These are phyloP conservation scores for Abrostola tripartita DNA, from an alignment of 2,888 invertebrate species.

Conservation along the genomic window DNA sequence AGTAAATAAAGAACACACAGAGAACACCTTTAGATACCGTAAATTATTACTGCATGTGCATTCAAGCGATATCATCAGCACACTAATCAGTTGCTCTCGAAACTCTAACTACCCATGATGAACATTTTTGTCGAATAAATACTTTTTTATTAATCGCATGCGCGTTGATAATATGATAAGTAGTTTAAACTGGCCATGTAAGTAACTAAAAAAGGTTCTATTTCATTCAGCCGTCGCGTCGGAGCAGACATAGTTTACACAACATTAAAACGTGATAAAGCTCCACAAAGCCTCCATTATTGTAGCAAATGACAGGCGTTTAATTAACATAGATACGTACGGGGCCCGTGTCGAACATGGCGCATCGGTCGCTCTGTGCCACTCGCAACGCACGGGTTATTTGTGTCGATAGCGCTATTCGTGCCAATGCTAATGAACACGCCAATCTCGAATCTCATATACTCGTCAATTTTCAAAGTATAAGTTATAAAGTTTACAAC, in stretches of 20 bases:
- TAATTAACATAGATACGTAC: slow-evolving; percentile 63
- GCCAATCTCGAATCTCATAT: slow-evolving; percentile 73
- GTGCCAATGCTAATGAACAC: slow-evolving; percentile 80
- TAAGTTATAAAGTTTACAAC: slow-evolving; percentile 57
- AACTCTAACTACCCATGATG: slow-evolving; percentile 16
- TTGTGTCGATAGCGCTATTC: slow-evolving; percentile 74
- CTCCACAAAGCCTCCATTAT: slow-evolving; percentile 47
- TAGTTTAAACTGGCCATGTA: slow-evolving; percentile 27
- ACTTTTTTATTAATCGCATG: slow-evolving; percentile 21
- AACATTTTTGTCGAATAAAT: slow-evolving; percentile 29
- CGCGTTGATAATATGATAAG: slow-evolving; percentile 7
- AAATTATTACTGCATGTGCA: slow-evolving; percentile 43
- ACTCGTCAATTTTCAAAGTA: slow-evolving; percentile 64
- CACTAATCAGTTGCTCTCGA: slow-evolving; percentile 47
- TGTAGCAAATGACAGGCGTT: slow-evolving; percentile 60
- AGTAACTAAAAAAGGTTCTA: slow-evolving; percentile 42
- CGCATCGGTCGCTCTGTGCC: slow-evolving; percentile 51
- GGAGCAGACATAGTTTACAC: slow-evolving; percentile 28
- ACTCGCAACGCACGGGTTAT: slow-evolving; percentile 52
- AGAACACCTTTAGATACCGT: slow-evolving; percentile 47
- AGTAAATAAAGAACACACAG: slow-evolving; percentile 12
- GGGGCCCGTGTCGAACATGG: slow-evolving; percentile 55
- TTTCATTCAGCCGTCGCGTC: slow-evolving; percentile 28
- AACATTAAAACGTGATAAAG: slow-evolving; percentile 47
- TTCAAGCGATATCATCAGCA: slow-evolving; percentile 41